Percentiles rank a stretch among this genome's conserved stretches.
phyloP scores from a whole-genome alignment of 2,797 vertebrate species.

The Phataginus tetradactyla region DNA sequence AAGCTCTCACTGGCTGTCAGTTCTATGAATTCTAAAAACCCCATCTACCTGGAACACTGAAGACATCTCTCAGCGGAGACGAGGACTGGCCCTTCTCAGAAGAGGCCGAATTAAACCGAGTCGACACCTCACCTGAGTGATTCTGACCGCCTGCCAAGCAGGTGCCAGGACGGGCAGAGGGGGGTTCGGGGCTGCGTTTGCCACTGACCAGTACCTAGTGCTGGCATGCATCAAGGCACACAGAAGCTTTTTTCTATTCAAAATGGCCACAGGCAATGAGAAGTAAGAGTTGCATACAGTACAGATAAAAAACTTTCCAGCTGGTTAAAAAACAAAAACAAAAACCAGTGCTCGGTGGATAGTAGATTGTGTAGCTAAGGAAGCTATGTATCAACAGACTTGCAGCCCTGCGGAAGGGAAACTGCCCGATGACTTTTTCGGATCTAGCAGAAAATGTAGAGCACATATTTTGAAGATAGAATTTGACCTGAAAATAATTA shows the following conservation, averaged over 20 bases:
- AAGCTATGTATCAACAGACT: constrained; percentile 52
- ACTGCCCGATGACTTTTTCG: constrained; percentile 62
- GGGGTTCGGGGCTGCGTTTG: not conserved
- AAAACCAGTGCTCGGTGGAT: constrained; percentile 22
- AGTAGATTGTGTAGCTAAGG: constrained; percentile 38
- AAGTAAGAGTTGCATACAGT: constrained; percentile 58
- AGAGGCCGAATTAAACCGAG: not conserved
- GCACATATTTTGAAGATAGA: constrained; percentile 55
- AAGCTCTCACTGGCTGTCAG: constrained; percentile 61
- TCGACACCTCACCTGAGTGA: not conserved
- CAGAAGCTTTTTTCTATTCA: constrained; percentile 15
- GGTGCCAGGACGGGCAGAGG: not conserved
- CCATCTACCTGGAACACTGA: constrained; percentile 33
- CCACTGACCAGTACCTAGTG: not conserved
- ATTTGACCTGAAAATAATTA: constrained; percentile 70
- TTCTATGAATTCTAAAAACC: constrained; percentile 40
- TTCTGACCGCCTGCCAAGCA: not conserved
- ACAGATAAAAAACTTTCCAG: constrained; percentile 63
- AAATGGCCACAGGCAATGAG: constrained; percentile 42
- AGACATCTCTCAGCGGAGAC: constrained; percentile 1
- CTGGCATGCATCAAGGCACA: not conserved
- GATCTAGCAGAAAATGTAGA: constrained; percentile 63
- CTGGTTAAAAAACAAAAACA: constrained; percentile 40
- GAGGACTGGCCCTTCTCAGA: not conserved
- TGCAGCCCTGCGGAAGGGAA: constrained; percentile 67